Evolutionary conservation across 1,140 invertebrate species (phyloP).

Genomic region (Hyphantria cunea): DNA sequence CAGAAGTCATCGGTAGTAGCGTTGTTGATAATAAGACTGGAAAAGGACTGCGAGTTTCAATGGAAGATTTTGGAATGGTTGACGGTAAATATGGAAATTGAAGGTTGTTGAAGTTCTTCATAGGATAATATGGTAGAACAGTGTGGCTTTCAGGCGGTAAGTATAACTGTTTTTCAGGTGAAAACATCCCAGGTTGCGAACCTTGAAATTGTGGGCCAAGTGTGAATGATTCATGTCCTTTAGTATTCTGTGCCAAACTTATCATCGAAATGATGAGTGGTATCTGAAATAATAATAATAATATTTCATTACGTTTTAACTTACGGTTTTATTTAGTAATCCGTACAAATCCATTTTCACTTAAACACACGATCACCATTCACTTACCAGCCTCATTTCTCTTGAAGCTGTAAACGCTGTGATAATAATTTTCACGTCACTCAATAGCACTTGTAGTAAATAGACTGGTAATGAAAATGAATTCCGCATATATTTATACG

Average conservation of each 20-base stretch:
- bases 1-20: conserved; percentile 41
- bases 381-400: conserved; percentile 77
- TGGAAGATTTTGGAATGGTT: conserved; percentile 54
- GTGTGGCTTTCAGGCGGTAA: conserved; percentile 65
- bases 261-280: conserved; percentile 45
- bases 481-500: conserved; percentile 80
- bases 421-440: conserved; percentile 57
- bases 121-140: conserved; percentile 60
- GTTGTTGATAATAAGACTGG: conserved; percentile 57
- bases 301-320: conserved; percentile 19
- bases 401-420: conserved; percentile 55
- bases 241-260: conserved; percentile 36
- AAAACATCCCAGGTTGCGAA: conserved; percentile 43
- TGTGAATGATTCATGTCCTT: conserved; percentile 54
- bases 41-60: conserved; percentile 56
- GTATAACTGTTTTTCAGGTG: conserved; percentile 64
- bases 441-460: conserved; percentile 63
- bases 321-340: conserved; percentile 33
- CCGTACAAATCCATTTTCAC: conserved; percentile 45
- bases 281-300: conserved; percentile 61
- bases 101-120: conserved; percentile 60
- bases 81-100: conserved; percentile 60
- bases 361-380: conserved; percentile 44
- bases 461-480: conserved; percentile 79
- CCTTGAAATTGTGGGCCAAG: conserved; percentile 65